phyloP scores from a whole-genome alignment of 2,797 vertebrate genomes.

The Argya squamiceps region DNA sequence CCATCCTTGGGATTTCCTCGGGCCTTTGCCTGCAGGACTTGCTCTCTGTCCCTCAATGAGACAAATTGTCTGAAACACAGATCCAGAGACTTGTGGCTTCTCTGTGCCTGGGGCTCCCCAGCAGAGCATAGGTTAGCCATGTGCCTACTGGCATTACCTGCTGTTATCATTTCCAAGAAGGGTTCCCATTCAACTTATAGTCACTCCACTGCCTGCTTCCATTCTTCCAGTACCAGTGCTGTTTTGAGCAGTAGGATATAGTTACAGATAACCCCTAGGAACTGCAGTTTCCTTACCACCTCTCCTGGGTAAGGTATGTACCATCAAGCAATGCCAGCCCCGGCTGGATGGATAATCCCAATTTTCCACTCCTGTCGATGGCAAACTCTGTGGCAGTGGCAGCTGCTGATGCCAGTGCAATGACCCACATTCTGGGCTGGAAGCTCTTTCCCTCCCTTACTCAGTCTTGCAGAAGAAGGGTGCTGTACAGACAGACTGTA shows the following conservation, averaged over 20 bases:
- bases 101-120: background rate
- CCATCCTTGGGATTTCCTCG: background rate
- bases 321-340: background rate
- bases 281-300: background rate
- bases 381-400: background rate
- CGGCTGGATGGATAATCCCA: background rate
- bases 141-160: too few species aligned
- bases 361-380: rapidly evolving
- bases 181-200: background rate
- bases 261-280: background rate
- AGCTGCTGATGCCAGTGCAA: background rate
- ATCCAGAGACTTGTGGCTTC: background rate
- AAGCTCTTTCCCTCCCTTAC: background rate
- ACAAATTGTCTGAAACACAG: background rate
- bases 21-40: background rate
- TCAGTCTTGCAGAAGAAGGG: background rate
- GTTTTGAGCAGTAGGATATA: background rate
- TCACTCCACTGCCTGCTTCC: background rate
- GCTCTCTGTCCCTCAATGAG: background rate
- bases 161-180: background rate
- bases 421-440: background rate
- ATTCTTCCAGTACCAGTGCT: background rate
- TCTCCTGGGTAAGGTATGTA: background rate
- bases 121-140: background rate
- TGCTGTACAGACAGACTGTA: background rate